Evolutionary conservation across 1,140 invertebrate genomes (phyloP).

Genomic region (Augochlora pura): DNA sequence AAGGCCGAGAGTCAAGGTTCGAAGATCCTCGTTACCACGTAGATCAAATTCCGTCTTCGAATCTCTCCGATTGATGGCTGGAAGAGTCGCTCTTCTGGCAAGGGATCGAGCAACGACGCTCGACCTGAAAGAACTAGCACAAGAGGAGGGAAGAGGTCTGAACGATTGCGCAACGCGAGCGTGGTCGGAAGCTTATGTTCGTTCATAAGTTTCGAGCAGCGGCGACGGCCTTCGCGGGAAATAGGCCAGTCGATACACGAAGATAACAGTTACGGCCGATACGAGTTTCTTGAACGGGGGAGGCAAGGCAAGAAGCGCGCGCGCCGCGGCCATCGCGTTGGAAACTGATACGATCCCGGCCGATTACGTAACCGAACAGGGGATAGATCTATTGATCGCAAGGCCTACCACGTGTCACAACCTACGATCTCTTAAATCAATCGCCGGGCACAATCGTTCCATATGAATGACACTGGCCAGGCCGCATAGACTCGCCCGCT

Average conservation of each 20-base stretch:
- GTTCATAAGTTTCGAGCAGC: slow-evolving; percentile 1
- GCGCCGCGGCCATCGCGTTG: slow-evolving; percentile 14
- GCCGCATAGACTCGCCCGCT: too few relatives aligned
- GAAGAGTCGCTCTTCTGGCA: too few relatives aligned
- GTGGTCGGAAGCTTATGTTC: background rate
- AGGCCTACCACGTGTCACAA: slow-evolving; percentile 35
- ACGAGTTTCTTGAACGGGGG: slow-evolving; percentile 5
- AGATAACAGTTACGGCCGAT: slow-evolving; percentile 31
- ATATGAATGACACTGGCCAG: background rate
- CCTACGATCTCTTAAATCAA: slow-evolving; percentile 22
- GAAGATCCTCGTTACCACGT: too few relatives aligned
- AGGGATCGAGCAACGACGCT: too few relatives aligned
- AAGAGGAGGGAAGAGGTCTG: too few relatives aligned
- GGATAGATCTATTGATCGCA: slow-evolving; percentile 20
- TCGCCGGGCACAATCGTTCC: background rate
- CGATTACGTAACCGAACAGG: slow-evolving; percentile 32
- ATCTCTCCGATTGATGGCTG: too few relatives aligned
- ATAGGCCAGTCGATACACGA: slow-evolving; percentile 30
- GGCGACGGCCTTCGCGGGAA: slow-evolving; percentile 17
- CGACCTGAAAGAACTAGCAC: too few relatives aligned
- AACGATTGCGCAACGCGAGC: too few relatives aligned
- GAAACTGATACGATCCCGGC: slow-evolving; percentile 27
- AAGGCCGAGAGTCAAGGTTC: too few relatives aligned
- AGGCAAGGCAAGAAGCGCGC: background rate
- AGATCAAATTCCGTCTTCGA: too few relatives aligned